Percentiles rank a stretch among this genome's conserved stretches.
Conservation (phyloP, 2,888 invertebrate genomes). For the Ophion obscuratus region DNA sequence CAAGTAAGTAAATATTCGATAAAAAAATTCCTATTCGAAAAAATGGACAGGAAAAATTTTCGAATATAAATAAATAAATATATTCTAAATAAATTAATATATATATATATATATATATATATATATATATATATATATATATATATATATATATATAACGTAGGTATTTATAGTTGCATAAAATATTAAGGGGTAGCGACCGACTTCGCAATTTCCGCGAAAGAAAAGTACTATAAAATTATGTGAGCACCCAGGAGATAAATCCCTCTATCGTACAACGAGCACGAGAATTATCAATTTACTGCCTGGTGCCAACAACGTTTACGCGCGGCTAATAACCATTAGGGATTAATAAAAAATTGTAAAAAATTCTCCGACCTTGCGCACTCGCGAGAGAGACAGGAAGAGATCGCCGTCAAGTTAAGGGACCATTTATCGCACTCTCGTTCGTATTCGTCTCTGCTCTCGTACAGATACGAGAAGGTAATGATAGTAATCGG, state of each 20-base stretch:
- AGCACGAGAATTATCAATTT: slow-evolving; percentile 69
- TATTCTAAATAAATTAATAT: too few species aligned
- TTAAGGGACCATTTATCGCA: slow-evolving; percentile 35
- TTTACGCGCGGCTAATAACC: slow-evolving; percentile 74
- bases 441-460: slow-evolving; percentile 17
- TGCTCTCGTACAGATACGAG: not conserved
- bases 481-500: slow-evolving; percentile 9
- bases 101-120: too few species aligned
- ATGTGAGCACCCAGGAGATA: slow-evolving; percentile 39
- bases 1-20: too few species aligned
- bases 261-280: slow-evolving; percentile 31
- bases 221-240: slow-evolving; percentile 57
- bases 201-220: slow-evolving; percentile 57
- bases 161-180: slow-evolving; percentile 39
- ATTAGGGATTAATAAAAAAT: slow-evolving; percentile 69
- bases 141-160: slow-evolving; percentile 13
- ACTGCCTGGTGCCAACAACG: slow-evolving; percentile 68
- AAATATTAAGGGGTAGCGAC: slow-evolving; percentile 52
- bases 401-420: slow-evolving; percentile 26
- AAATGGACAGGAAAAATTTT: too few species aligned
- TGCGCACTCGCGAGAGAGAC: slow-evolving; percentile 36
- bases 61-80: too few species aligned
- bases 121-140: not conserved
- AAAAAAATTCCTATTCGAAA: too few species aligned
- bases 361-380: slow-evolving; percentile 60